Conservation (phyloP, 1,140 invertebrate genomes). For the Saxidomus purpurata region DNA sequence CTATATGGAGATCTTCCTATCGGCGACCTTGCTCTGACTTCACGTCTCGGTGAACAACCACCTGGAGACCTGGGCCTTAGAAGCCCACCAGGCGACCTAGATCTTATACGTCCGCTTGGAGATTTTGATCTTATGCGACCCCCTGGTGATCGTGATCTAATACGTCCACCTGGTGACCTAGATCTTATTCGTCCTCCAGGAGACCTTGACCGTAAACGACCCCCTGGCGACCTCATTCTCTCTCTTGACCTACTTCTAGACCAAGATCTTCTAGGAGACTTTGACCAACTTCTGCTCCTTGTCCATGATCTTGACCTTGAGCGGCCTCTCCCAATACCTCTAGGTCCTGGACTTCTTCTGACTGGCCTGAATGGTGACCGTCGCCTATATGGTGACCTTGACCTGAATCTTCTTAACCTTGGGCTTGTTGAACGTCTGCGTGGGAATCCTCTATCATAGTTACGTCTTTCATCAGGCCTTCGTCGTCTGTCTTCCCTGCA, state of each 20-base stretch:
- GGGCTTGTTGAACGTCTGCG: slow-evolving; percentile 60
- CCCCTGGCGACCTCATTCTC: slow-evolving; percentile 16
- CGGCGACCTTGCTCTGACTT: slow-evolving; percentile 56
- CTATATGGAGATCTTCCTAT: slow-evolving; percentile 41
- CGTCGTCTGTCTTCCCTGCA: slow-evolving; percentile 44
- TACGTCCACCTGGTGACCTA: slow-evolving; percentile 28
- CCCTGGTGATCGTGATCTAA: slow-evolving; percentile 34
- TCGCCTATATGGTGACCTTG: slow-evolving; percentile 58
- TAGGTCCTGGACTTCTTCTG: slow-evolving; percentile 4
- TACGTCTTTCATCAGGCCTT: slow-evolving; percentile 32
- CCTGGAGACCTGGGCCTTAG: slow-evolving; percentile 2
- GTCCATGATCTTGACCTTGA: slow-evolving; percentile 46
- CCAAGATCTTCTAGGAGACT: slow-evolving; percentile 52
- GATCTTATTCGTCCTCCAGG: slow-evolving; percentile 38
- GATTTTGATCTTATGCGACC: slow-evolving; percentile 34
- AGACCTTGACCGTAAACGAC: slow-evolving; percentile 23
- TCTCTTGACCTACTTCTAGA: slow-evolving; percentile 53
- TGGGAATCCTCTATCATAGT: slow-evolving; percentile 50
- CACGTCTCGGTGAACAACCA: slow-evolving; percentile 28
- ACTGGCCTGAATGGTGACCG: slow-evolving; percentile 54
- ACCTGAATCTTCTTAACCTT: slow-evolving; percentile 51
- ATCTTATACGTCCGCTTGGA: slow-evolving; percentile 16
- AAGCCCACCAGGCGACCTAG: slow-evolving; percentile 26
- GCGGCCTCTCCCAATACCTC: neutral
- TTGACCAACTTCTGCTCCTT: slow-evolving; percentile 48